phyloP scores from a whole-genome alignment of 2,797 vertebrate genomes.

The Pipistrellus kuhlii region DNA sequence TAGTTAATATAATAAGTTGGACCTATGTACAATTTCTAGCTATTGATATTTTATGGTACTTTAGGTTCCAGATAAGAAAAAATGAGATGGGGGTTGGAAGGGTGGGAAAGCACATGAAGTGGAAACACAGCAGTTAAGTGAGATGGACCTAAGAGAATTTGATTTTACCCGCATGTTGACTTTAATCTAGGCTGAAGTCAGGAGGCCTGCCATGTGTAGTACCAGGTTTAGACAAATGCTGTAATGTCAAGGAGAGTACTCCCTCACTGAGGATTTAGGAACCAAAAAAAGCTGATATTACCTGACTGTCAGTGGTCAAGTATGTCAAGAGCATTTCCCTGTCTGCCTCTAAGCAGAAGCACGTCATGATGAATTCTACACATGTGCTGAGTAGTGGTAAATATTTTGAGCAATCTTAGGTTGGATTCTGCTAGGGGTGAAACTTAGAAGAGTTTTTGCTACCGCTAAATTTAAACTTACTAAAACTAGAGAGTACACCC shows the following conservation, averaged over 20 bases:
- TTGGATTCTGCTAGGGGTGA: not conserved
- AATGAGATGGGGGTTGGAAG: not conserved
- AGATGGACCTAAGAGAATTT: not conserved
- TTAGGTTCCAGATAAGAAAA: slow-evolving; percentile 7
- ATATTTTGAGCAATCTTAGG: not conserved
- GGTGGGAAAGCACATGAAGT: not conserved
- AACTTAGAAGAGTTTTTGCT: slow-evolving; percentile 51
- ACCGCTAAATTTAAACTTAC: slow-evolving; percentile 75
- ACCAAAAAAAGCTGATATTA: not conserved
- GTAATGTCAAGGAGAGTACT: not conserved
- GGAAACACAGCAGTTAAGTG: not conserved
- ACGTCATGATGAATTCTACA: not conserved
- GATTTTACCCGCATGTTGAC: not conserved
- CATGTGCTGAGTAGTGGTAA: not conserved
- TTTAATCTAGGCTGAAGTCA: not conserved
- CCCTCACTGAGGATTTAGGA: not conserved
- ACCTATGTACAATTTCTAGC: not conserved
- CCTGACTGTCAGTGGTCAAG: not conserved
- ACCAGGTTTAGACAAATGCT: not conserved
- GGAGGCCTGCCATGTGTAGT: not conserved
- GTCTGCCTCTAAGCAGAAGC: not conserved
- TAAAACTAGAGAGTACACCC: slow-evolving; percentile 62
- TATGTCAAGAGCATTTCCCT: not conserved
- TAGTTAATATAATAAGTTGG: not conserved
- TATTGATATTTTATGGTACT: not conserved